These are phyloP conservation scores for Tillus elongatus DNA, from an alignment of 2,888 invertebrate genomes.

Conservation along the genomic window DNA sequence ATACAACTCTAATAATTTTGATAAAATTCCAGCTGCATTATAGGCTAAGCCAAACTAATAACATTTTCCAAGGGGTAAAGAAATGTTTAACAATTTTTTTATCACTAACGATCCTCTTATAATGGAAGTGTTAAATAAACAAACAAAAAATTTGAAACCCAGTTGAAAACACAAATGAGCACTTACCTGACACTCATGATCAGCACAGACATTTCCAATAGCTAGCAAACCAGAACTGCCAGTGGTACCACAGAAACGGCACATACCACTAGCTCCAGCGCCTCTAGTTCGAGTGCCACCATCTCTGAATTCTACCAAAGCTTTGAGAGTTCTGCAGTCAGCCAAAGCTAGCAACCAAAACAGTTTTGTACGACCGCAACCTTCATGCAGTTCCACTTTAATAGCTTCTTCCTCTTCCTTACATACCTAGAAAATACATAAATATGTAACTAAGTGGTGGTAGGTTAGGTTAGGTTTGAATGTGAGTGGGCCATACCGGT, in stretches of 20 bases:
- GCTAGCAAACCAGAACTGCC: slow-evolving; percentile 77
- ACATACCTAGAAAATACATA: slow-evolving; percentile 55
- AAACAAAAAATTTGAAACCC: no score
- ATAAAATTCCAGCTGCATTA: no score
- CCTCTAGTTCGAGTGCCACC: slow-evolving; percentile 49
- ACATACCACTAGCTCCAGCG: slow-evolving; percentile 54
- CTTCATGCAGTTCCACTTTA: slow-evolving; percentile 93
- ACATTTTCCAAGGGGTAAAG: no score
- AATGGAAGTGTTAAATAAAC: no score
- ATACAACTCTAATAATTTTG: no score
- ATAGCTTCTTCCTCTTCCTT: slow-evolving; percentile 95
- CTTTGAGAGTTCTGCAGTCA: slow-evolving; percentile 87
- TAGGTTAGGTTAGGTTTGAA: no score
- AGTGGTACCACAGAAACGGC: slow-evolving; percentile 84
- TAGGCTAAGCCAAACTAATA: no score
- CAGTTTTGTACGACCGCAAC: slow-evolving; percentile 89
- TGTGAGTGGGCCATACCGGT: no score
- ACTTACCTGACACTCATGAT: slow-evolving; percentile 88
- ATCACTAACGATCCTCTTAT: no score
- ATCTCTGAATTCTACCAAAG: slow-evolving; percentile 81
- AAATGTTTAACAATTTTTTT: no score
- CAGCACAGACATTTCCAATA: slow-evolving; percentile 88
- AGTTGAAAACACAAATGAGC: no score
- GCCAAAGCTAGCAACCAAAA: slow-evolving; percentile 92
- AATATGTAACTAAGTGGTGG: no score